These are phyloP conservation scores for Drosophila arawakana DNA, from an alignment of 1,140 invertebrate genomes.

Conservation along the genomic window DNA sequence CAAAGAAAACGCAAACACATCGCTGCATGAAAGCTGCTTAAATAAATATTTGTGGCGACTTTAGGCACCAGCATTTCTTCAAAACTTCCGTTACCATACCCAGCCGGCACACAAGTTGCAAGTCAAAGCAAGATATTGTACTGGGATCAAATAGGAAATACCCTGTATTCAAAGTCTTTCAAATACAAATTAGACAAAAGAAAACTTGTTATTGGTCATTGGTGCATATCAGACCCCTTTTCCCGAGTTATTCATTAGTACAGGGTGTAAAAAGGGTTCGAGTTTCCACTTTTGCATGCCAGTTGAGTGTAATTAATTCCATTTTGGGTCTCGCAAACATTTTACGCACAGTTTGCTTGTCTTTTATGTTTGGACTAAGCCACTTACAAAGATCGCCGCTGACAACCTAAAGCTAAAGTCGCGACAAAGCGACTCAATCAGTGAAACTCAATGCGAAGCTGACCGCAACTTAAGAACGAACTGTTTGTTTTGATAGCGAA, in stretches of 20 bases:
- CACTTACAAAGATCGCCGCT: conserved; percentile 70
- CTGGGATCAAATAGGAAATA: background rate
- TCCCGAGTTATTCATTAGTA: background rate
- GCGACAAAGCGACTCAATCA: conserved; percentile 71
- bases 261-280: conserved; percentile 38
- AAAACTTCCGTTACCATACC: conserved; percentile 35
- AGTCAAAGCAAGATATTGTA: conserved; percentile 9
- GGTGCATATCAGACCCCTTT: background rate
- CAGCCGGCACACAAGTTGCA: conserved; percentile 21
- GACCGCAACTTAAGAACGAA: conserved; percentile 6
- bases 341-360: conserved; percentile 79
- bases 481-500: conserved; percentile 7
- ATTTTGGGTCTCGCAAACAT: conserved; percentile 73
- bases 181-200: no score
- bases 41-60: conserved; percentile 66
- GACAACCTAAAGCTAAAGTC: conserved; percentile 70
- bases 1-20: conserved; percentile 53
- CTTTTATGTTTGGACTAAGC: conserved; percentile 76
- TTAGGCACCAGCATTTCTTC: conserved; percentile 28
- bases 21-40: conserved; percentile 50
- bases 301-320: conserved; percentile 79
- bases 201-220: background rate
- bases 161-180: background rate
- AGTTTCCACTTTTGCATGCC: conserved; percentile 37
- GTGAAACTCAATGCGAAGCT: conserved; percentile 59